These are phyloP conservation scores for Nymphalis c-album DNA, from an alignment of 2,888 invertebrate genomes.

Conservation along the genomic window DNA sequence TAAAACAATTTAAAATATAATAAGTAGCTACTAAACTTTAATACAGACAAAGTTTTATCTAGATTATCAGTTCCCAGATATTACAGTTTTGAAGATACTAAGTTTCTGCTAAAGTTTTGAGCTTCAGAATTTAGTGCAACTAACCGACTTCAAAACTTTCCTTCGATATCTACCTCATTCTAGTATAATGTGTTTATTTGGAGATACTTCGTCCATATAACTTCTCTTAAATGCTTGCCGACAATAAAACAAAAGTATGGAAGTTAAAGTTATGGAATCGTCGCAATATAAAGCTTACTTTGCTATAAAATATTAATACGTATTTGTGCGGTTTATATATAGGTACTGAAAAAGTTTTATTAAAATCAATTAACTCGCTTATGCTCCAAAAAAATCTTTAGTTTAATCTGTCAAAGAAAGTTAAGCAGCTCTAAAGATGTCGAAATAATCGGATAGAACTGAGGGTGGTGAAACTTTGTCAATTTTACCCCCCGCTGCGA, in stretches of 20 bases:
- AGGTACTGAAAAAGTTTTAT: neutral
- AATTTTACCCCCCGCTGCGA: constrained; percentile 62
- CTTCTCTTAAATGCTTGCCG: neutral
- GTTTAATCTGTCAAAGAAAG: constrained; percentile 57
- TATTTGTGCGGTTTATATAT: neutral
- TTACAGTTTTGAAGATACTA: constrained; percentile 65
- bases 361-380: constrained; percentile 36
- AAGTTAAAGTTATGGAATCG: too few relatives aligned
- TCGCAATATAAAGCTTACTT: too few relatives aligned
- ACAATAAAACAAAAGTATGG: too few relatives aligned
- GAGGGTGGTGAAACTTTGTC: constrained; percentile 64
- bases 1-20: constrained; percentile 1
- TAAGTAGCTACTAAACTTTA: neutral
- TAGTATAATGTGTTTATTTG: constrained; percentile 45
- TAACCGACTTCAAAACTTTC: constrained; percentile 56
- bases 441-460: constrained; percentile 66
- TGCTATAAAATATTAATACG: neutral
- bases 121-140: constrained; percentile 58
- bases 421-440: constrained; percentile 62
- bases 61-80: constrained; percentile 68
- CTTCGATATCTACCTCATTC: constrained; percentile 49
- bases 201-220: neutral
- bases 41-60: neutral
- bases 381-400: constrained; percentile 47
- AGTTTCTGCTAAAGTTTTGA: constrained; percentile 57